phyloP scores from a whole-genome alignment of 1,140 invertebrate species.

The Asobara japonica region DNA sequence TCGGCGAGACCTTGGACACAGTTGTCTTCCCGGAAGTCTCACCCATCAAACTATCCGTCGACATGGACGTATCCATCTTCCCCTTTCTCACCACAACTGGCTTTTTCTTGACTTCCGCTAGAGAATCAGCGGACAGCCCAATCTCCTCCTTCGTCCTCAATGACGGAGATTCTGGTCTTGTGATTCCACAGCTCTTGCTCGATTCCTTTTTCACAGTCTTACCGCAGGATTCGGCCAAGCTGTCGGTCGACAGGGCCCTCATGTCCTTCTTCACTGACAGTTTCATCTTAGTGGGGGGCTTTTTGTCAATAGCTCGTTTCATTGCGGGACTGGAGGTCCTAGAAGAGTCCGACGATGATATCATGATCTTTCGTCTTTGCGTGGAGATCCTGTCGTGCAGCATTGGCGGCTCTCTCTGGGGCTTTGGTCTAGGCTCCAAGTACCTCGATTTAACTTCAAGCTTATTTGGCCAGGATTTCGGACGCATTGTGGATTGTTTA shows the following conservation, averaged over 20 bases:
- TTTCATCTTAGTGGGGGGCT: conserved; percentile 58
- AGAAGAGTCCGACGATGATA: conserved; percentile 72
- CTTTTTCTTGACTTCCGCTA: conserved; percentile 66
- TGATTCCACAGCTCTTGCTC: conserved; percentile 64
- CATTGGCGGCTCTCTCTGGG: conserved; percentile 45
- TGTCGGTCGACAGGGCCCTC: conserved; percentile 67
- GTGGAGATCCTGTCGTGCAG: conserved; percentile 53
- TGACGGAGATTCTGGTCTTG: conserved; percentile 62
- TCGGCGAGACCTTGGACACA: conserved; percentile 59
- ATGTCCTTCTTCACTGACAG: conserved; percentile 59
- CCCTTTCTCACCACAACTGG: conserved; percentile 56
- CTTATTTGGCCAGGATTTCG: conserved; percentile 66
- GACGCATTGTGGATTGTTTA: conserved; percentile 53
- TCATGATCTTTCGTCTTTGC: conserved; percentile 62
- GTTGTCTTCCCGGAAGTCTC: conserved; percentile 54
- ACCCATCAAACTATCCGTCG: conserved; percentile 60
- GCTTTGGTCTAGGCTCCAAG: conserved; percentile 66
- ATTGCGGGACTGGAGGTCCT: conserved; percentile 75
- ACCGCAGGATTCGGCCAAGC: conserved; percentile 61
- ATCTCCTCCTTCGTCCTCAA: conserved; percentile 61
- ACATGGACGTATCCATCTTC: conserved; percentile 61
- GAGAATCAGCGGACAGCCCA: conserved; percentile 67
- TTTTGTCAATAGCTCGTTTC: conserved; percentile 64
- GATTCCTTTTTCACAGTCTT: conserved; percentile 49
- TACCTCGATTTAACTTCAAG: conserved; percentile 70